These are phyloP conservation scores for Thaumetopoea pityocampa DNA, from an alignment of 1,140 invertebrate genomes.

Conservation along the genomic window DNA sequence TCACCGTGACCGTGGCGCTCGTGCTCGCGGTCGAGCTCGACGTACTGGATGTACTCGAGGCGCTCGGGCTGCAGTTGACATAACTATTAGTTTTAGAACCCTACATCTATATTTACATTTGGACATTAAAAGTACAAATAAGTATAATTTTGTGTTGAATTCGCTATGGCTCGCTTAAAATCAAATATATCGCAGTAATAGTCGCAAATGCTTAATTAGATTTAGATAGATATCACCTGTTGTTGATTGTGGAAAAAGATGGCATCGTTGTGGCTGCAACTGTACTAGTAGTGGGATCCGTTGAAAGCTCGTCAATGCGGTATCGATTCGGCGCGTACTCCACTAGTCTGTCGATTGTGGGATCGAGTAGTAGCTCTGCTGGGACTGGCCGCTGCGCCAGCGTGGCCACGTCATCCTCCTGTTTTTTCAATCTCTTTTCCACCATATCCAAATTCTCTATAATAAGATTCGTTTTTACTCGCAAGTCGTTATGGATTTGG, in stretches of 20 bases:
- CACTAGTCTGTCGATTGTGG: conserved; percentile 84
- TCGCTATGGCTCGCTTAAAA: conserved; percentile 25
- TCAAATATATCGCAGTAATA: conserved; percentile 17
- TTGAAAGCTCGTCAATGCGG: conserved; percentile 52
- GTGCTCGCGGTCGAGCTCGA: conserved; percentile 20
- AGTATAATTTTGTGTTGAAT: conserved; percentile 18
- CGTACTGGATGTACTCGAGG: conserved; percentile 21
- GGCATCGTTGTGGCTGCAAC: conserved; percentile 51
- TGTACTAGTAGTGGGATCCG: conserved; percentile 62
- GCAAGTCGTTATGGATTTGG: conserved; percentile 89
- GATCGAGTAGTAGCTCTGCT: conserved; percentile 84
- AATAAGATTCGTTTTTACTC: conserved; percentile 89
- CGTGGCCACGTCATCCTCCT: conserved; percentile 85
- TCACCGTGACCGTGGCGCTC: conserved; percentile 38
- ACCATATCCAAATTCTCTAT: conserved; percentile 91
- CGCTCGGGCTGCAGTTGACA: conserved; percentile 60
- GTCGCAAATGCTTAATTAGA: conserved; percentile 30
- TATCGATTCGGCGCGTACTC: conserved; percentile 85
- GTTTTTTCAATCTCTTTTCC: conserved; percentile 88
- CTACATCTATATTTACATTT: conserved; percentile 17
- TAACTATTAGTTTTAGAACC: conserved; percentile 47
- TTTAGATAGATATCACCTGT: conserved; percentile 59
- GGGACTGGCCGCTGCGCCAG: conserved; percentile 84
- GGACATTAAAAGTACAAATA: conserved; percentile 14
- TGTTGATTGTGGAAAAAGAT: conserved; percentile 39